phyloP scores from a whole-genome alignment of 2,797 vertebrate species.

The Muscicapa striata region DNA sequence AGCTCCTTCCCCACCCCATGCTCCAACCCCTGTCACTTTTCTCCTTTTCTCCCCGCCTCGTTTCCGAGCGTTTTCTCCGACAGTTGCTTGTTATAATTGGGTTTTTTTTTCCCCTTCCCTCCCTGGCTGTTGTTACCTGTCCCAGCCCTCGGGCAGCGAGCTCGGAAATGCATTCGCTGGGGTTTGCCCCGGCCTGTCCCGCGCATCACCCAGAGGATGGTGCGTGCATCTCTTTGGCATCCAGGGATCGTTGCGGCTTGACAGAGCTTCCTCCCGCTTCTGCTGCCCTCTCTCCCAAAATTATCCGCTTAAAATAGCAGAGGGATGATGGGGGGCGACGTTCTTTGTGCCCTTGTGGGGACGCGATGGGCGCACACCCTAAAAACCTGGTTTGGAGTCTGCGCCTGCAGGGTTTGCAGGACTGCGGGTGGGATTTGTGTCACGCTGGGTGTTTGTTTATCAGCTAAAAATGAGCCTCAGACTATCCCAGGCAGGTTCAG shows the following conservation, averaged over 20 bases:
- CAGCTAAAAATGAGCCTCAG: neutral
- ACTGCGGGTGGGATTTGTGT: fast-evolving
- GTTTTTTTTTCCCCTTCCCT: neutral
- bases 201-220: constrained; percentile 49
- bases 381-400: fast-evolving
- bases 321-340: fast-evolving
- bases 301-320: neutral
- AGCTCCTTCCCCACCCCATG: neutral
- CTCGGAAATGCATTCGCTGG: constrained; percentile 72
- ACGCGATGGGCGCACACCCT: fast-evolving
- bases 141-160: constrained; percentile 74
- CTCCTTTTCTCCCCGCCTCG: neutral
- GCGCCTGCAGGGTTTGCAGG: fast-evolving
- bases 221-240: constrained; percentile 34
- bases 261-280: neutral
- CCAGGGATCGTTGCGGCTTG: constrained; percentile 25
- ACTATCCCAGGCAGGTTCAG: fast-evolving
- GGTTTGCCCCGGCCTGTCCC: constrained; percentile 84
- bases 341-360: fast-evolving
- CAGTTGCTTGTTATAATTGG: constrained; percentile 50
- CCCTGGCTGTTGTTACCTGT: constrained; percentile 77
- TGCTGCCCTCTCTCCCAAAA: neutral
- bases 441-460: neutral
- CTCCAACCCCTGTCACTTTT: constrained; percentile 11
- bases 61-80: constrained; percentile 4